Conservation (phyloP, 2,113 vertebrate genomes). For the Leptocoma aspasia region DNA sequence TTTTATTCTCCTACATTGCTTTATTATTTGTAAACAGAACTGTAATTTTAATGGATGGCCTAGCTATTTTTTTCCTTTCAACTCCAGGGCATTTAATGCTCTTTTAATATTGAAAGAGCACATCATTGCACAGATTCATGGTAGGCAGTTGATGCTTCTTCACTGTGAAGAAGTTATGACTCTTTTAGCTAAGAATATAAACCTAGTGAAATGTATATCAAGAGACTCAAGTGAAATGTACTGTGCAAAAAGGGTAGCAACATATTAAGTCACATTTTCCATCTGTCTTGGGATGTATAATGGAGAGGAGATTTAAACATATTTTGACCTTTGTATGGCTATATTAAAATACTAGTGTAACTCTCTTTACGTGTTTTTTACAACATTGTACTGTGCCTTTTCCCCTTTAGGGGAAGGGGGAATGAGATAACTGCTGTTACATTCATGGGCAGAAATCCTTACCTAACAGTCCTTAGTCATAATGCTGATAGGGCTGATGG, state of each 20-base stretch:
- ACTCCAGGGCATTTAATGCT: not conserved
- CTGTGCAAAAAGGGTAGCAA: not conserved
- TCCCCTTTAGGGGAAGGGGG: not conserved
- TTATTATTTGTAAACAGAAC: not conserved
- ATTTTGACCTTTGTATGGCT: not conserved
- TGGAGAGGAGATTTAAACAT: not conserved
- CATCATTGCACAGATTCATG: not conserved
- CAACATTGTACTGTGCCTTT: not conserved
- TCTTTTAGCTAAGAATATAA: not conserved
- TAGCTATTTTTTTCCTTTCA: not conserved
- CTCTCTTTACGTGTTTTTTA: not conserved
- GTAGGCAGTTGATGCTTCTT: not conserved
- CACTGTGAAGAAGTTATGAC: not conserved
- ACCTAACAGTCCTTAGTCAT: not conserved
- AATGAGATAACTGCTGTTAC: rapidly evolving
- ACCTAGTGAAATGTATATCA: not conserved
- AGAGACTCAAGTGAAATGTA: not conserved
- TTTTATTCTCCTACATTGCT: not conserved
- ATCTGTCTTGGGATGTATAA: not conserved
- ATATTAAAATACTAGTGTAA: not conserved
- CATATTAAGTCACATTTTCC: not conserved
- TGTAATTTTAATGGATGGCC: not conserved
- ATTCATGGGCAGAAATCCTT: not conserved
- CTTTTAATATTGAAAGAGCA: not conserved
- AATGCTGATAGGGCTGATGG: not conserved